Evolutionary conservation across 2,888 invertebrate genomes (phyloP), one percentile per base, ranked within the genome.

Genomic region (Hypolimnas misippus): DNA sequence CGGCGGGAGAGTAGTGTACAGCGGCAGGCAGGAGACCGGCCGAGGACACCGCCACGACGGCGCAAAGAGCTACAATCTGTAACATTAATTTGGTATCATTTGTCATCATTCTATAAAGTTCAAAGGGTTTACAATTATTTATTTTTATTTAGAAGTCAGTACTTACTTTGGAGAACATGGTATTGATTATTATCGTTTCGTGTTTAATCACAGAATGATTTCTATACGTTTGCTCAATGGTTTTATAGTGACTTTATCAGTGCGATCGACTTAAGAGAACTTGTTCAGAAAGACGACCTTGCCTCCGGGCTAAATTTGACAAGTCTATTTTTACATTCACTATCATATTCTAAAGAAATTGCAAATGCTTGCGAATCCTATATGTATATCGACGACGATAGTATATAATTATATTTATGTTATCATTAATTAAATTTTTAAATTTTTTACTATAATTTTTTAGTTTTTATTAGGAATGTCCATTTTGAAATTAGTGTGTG

Each of bases 151-250:
- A n/a, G n/a, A n/a, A n/a, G n/a, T n/a, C n/a, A 46, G 14, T 17
- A 55, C 85, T 84, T 74, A 86, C 86, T 81, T 86, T 85, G 51
- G 78, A 76, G 74, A 82, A 81, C 87, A 86, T 87, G 68, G 79
- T 85, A 72, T 63, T 73, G 76, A 62, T 72, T 76, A 70, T 70
- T 68, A 69, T n/a, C n/a, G n/a, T n/a, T n/a, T n/a, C n/a, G n/a
- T 72, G 71, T 73, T 58, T 69, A 70, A 71, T 70, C 71, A 77
- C 71, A 70, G 67, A 76, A 71, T 79, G 74, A 76, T 71, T 54
- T 65, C 31, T 35, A n/a, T 17, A 85, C 79, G 19, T 35, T 29
- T 42, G 57, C 33, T 44, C 16, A 21, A 16, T 46, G 51, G 31
- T 60, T 68, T 44, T 67, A 64, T 64, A 66, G 35, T 46, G 38